Evolutionary conservation across 2,797 vertebrate species (phyloP).

Genomic region (Melanotaenia maccullochi): DNA sequence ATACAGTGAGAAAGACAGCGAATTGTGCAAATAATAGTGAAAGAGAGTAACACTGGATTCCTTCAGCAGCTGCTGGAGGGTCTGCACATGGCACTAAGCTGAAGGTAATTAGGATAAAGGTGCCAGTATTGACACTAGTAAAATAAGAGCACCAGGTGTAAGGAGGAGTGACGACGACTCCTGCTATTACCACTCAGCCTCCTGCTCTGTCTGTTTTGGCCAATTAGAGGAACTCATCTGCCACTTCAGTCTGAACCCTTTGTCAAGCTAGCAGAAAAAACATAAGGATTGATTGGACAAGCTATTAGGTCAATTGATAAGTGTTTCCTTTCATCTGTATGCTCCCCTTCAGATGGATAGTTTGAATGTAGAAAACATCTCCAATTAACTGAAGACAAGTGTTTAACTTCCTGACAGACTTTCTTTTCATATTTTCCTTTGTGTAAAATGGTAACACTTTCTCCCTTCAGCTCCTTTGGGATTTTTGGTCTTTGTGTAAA

Average conservation of each 20-base stretch:
- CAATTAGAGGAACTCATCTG: conserved; percentile 71
- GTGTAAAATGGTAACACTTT: not conserved
- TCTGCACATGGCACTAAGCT: conserved; percentile 60
- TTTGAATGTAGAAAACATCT: conserved; percentile 50
- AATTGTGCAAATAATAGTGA: conserved; percentile 40
- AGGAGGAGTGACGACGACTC: conserved; percentile 51
- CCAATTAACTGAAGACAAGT: conserved; percentile 61
- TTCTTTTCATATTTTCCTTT: conserved; percentile 21
- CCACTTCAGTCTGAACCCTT: conserved; percentile 30
- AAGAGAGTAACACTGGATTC: conserved; percentile 54
- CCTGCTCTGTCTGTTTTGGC: conserved; percentile 41
- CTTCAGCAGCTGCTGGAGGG: conserved; percentile 48
- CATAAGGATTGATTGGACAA: conserved; percentile 77
- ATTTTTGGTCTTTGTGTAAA: conserved; percentile 22
- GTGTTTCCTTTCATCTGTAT: conserved; percentile 72
- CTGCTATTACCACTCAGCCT: conserved; percentile 63
- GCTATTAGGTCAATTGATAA: conserved; percentile 81
- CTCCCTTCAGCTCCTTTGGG: conserved; percentile 1
- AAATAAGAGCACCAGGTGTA: conserved; percentile 63
- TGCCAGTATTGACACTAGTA: conserved; percentile 67
- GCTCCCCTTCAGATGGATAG: conserved; percentile 61
- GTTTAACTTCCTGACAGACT: conserved; percentile 40
- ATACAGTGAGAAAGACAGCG: conserved; percentile 35
- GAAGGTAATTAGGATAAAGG: conserved; percentile 75
- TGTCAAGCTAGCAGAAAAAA: conserved; percentile 74